phyloP scores from a whole-genome alignment of 1,140 invertebrate species.

The Diorhabda elongata region DNA sequence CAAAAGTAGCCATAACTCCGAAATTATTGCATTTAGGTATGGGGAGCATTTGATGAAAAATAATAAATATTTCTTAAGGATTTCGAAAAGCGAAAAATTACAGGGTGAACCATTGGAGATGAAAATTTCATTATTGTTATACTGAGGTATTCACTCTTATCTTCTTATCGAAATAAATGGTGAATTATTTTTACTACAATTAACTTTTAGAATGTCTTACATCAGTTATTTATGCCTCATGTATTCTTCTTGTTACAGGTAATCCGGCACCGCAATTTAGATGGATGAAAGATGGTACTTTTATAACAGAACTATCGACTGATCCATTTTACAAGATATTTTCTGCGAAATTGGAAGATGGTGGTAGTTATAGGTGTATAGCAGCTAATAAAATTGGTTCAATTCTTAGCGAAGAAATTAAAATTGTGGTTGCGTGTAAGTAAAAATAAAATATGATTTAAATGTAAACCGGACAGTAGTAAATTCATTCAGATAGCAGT shows the following conservation, averaged over 20 bases:
- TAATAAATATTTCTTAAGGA: too few species aligned
- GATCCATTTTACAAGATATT: slow-evolving; percentile 79
- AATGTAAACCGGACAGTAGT: too few species aligned
- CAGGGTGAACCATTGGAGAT: too few species aligned
- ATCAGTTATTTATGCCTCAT: not conserved
- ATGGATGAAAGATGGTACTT: slow-evolving; percentile 81
- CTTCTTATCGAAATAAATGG: too few species aligned
- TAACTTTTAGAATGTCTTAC: not conserved
- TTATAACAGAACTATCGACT: slow-evolving; percentile 67
- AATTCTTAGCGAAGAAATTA: slow-evolving; percentile 83
- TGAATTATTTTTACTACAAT: too few species aligned
- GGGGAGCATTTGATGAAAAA: too few species aligned
- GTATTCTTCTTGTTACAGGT: slow-evolving; percentile 54
- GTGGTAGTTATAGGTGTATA: slow-evolving; percentile 85
- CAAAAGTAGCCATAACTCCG: too few species aligned
- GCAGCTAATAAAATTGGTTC: slow-evolving; percentile 86
- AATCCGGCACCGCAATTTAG: slow-evolving; percentile 82
- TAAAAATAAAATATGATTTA: slow-evolving; percentile 31
- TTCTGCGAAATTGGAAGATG: slow-evolving; percentile 71
- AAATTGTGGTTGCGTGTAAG: slow-evolving; percentile 87
- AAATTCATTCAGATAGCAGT: too few species aligned
- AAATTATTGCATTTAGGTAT: too few species aligned
- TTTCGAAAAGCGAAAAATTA: too few species aligned
- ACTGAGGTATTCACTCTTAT: too few species aligned
- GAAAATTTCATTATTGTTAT: too few species aligned